Evolutionary conservation across 2,888 invertebrate species (phyloP).

Genomic region (Aporophyla nigra): DNA sequence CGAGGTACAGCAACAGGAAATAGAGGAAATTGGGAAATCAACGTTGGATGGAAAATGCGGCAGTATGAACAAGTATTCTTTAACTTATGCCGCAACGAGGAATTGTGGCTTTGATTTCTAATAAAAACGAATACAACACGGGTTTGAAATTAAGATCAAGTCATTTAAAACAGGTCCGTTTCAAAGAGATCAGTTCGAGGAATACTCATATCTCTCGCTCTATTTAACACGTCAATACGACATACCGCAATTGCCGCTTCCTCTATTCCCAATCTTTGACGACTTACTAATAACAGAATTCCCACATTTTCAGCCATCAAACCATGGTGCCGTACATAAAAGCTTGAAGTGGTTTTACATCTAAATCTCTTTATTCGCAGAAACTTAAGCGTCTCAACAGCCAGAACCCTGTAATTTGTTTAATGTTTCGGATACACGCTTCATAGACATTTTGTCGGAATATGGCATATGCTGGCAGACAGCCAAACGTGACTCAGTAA

Average conservation of each 20-base stretch:
- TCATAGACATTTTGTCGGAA: constrained; percentile 61
- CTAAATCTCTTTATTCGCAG: constrained; percentile 58
- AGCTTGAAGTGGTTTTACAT: constrained; percentile 16
- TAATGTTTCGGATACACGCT: constrained; percentile 61
- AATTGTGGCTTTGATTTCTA: neutral
- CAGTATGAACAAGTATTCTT: neutral
- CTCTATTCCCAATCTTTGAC: constrained; percentile 20
- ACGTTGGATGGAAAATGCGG: neutral
- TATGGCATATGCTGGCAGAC: constrained; percentile 61
- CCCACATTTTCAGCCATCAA: constrained; percentile 15
- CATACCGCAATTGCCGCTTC: neutral
- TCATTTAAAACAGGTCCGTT: neutral
- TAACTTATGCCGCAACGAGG: neutral
- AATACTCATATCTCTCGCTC: constrained; percentile 15
- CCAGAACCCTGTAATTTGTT: constrained; percentile 52
- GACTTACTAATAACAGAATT: constrained; percentile 35
- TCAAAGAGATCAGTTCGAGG: constrained; percentile 4
- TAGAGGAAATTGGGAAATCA: neutral
- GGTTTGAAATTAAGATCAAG: neutral
- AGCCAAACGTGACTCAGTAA: constrained; percentile 62
- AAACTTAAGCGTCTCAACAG: constrained; percentile 45
- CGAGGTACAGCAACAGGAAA: neutral
- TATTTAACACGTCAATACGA: constrained; percentile 25
- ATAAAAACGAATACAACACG: neutral
- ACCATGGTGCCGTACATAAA: constrained; percentile 49